phyloP scores from a whole-genome alignment of 2,113 vertebrate species.

The Copsychus sechellarum region DNA sequence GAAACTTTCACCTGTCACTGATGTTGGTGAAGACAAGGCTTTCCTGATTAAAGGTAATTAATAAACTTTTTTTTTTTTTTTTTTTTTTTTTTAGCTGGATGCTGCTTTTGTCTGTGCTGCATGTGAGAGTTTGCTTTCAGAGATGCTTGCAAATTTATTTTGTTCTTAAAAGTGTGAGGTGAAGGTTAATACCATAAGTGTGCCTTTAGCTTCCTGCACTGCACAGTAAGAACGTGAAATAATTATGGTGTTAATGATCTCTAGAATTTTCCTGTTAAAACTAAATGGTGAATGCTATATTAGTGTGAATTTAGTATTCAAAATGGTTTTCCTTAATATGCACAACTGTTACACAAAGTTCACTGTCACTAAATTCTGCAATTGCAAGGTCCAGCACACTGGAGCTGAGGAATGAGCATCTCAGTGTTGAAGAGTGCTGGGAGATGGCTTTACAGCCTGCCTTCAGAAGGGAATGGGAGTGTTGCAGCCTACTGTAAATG shows the following conservation, averaged over 20 bases:
- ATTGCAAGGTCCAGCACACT: rapidly evolving
- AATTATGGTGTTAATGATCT: not conserved
- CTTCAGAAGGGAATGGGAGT: not conserved
- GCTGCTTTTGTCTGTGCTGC: not conserved
- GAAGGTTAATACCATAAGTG: not conserved
- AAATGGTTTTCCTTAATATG: not conserved
- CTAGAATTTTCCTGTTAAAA: not conserved
- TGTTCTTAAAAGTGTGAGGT: not conserved
- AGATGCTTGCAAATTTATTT: not conserved
- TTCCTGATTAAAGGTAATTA: not conserved
- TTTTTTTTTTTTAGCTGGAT: not conserved
- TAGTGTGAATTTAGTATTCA: not conserved
- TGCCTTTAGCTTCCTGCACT: not conserved
- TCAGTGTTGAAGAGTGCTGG: not conserved
- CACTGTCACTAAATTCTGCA: rapidly evolving
- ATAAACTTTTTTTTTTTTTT: not conserved
- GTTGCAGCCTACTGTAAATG: constrained; percentile 50
- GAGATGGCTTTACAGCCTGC: rapidly evolving
- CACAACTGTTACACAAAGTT: not conserved
- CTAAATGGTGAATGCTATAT: not conserved
- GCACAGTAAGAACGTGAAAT: not conserved
- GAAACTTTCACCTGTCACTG: not conserved
- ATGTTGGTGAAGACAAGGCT: not conserved
- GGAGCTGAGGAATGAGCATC: not conserved
- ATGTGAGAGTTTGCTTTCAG: not conserved